Evolutionary conservation across 92 coral and sea anemone species (phyloP).

Genomic region (Bergia puertoricense): DNA sequence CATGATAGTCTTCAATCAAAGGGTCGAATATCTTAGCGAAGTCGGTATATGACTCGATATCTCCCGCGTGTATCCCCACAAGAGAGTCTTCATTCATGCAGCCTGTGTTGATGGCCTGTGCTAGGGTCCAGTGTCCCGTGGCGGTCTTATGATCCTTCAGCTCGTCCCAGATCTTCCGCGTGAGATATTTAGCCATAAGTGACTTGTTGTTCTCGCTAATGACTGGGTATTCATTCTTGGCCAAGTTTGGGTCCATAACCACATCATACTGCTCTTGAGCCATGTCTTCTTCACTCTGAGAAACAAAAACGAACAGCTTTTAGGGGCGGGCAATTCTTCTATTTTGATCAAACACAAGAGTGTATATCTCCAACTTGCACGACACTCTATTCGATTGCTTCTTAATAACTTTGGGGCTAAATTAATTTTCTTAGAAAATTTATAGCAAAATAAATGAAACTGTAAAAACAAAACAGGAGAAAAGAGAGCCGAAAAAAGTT

Average conservation of each 20-base stretch:
- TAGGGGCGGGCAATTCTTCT: too few species aligned
- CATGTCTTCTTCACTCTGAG: neutral
- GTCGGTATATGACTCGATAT: constrained; percentile 63
- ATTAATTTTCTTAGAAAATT: too few species aligned
- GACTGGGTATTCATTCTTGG: constrained; percentile 65
- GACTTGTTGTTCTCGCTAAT: constrained; percentile 42
- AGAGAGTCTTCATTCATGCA: constrained; percentile 49
- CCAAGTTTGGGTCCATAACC: constrained; percentile 64
- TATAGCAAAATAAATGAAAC: too few species aligned
- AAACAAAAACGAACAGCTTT: too few species aligned
- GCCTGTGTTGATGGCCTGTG: constrained; percentile 70
- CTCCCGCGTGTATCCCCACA: constrained; percentile 73
- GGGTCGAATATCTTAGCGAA: constrained; percentile 68
- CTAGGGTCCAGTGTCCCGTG: constrained; percentile 59
- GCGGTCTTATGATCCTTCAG: constrained; percentile 52
- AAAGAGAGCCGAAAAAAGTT: too few species aligned
- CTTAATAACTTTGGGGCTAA: too few species aligned
- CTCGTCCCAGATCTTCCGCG: constrained; percentile 54
- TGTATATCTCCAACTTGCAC: too few species aligned
- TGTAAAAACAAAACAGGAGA: too few species aligned
- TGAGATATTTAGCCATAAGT: constrained; percentile 43
- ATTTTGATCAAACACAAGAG: too few species aligned
- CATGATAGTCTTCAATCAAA: constrained; percentile 68
- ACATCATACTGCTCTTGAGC: constrained; percentile 38
- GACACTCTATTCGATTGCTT: too few species aligned